Evolutionary conservation across 2,888 invertebrate species (phyloP), one percentile per base, ranked within the genome.

Genomic region (Oxycera nigricornis): DNA sequence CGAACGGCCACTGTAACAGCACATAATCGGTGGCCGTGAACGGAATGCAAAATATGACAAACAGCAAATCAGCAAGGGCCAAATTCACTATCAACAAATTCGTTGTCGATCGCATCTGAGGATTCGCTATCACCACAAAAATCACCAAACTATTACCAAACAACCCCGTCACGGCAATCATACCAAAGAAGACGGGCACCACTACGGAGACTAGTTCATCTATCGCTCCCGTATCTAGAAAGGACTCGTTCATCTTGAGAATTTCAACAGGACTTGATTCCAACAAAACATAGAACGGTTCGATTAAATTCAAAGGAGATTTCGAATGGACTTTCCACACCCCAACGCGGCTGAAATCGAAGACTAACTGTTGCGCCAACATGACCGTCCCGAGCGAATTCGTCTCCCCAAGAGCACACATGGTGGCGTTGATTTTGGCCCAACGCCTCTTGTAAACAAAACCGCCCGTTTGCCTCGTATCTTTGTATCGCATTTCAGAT

Each of bases 21-120:
- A 94, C 92, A 83, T 96, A 97, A 80, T 94, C 94, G 39, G 93
- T 90, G 0, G 95, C 96, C 0, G 96, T 97, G 84, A 96, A 96
- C 0, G 97, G 96, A 35, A 97, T 94, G 86, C 96, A 97, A 85
- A 96, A 94, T 59, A 95, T 89, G 11, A 97, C 94, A 84, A 97
- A 97, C 28, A 95, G 88, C 14, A 97, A 86, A 84, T 97, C 97
- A 30, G 96, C 95, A 6, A 94, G 88, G 0, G 96, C 96, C 75
- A 96, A 86, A 82, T 95, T 96, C 70, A 95, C 92, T 80, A 97
- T 96, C 28, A 97, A 88, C n/a, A 96, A 89, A 85, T 97, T 97
- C 14, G 97, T 97, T 0, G 95, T 95, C 59, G 94, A 95, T 80
- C 95, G 88, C 96, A 97, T 97, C 80, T 93, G 92, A 79, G 94